These are phyloP conservation scores for Chrysolina oricalcia DNA, from an alignment of 2,888 invertebrate species.

Conservation along the genomic window DNA sequence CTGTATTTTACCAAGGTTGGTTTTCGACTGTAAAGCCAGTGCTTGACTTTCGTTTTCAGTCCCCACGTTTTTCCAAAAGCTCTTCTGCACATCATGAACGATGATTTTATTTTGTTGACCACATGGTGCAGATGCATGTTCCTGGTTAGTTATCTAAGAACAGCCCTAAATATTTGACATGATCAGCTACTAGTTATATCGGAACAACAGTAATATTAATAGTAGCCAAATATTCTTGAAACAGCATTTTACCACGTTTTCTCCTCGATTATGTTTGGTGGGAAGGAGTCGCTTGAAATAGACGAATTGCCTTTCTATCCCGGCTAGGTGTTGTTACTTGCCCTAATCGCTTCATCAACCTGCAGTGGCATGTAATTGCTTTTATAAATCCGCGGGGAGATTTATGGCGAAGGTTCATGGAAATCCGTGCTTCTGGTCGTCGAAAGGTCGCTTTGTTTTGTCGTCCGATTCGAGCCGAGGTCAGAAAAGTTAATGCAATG, in stretches of 20 bases:
- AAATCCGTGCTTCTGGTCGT: constrained; percentile 9
- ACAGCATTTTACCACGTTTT: background rate
- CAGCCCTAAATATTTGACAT: too few species aligned
- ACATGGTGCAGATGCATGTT: too few species aligned
- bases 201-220: too few species aligned
- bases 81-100: too few species aligned
- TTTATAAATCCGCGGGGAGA: constrained; percentile 58
- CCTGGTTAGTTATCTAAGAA: too few species aligned
- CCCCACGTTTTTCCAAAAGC: too few species aligned
- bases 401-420: constrained; percentile 48
- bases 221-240: too few species aligned
- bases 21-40: too few species aligned
- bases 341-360: constrained; percentile 64
- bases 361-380: constrained; percentile 62
- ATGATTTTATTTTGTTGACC: too few species aligned
- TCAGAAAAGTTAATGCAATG: constrained; percentile 1
- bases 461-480: constrained; percentile 6
- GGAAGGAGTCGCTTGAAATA: background rate
- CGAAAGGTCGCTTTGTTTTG: constrained; percentile 13
- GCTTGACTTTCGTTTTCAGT: too few species aligned
- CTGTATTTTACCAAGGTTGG: too few species aligned
- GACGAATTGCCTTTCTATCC: background rate
- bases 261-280: background rate
- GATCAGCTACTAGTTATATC: too few species aligned
- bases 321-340: constrained; percentile 42